A percentile compares a stretch with the other conserved stretches of the same genome.
These are phyloP conservation scores for Tipula helvola DNA, from an alignment of 2,888 invertebrate genomes.

Conservation along the genomic window DNA sequence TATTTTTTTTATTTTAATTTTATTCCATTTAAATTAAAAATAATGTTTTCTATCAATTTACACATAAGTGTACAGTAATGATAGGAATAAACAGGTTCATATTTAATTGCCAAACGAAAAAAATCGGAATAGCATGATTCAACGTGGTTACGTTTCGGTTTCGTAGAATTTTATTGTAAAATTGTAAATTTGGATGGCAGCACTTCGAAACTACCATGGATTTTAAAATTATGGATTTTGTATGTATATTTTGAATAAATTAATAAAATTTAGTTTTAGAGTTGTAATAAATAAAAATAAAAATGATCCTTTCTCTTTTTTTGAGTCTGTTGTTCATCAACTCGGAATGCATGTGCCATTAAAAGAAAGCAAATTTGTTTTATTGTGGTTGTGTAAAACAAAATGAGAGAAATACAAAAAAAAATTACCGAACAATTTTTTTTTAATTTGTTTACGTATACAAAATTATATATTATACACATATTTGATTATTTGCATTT, in stretches of 20 bases:
- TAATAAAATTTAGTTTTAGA: background rate
- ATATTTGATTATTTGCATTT: background rate
- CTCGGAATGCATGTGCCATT: background rate
- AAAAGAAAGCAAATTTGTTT: background rate
- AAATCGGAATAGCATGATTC: background rate
- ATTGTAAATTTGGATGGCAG: background rate
- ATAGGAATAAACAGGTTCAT: background rate
- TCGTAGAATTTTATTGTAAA: background rate
- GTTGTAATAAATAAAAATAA: background rate
- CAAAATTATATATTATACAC: background rate
- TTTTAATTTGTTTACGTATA: background rate
- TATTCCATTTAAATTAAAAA: background rate
- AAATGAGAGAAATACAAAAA: background rate
- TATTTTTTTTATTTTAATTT: background rate
- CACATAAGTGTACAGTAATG: background rate
- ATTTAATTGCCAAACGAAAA: background rate
- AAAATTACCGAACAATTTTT: background rate
- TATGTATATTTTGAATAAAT: background rate
- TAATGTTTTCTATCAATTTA: background rate
- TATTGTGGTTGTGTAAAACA: background rate
- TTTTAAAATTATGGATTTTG: constrained; percentile 6
- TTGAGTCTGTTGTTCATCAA: background rate
- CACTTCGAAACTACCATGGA: background rate
- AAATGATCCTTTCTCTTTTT: constrained; percentile 8
- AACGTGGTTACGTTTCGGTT: background rate